Evolutionary conservation across 2,888 invertebrate species (phyloP), one percentile per base, ranked within the genome.

Genomic region (Teleiodes luculella): DNA sequence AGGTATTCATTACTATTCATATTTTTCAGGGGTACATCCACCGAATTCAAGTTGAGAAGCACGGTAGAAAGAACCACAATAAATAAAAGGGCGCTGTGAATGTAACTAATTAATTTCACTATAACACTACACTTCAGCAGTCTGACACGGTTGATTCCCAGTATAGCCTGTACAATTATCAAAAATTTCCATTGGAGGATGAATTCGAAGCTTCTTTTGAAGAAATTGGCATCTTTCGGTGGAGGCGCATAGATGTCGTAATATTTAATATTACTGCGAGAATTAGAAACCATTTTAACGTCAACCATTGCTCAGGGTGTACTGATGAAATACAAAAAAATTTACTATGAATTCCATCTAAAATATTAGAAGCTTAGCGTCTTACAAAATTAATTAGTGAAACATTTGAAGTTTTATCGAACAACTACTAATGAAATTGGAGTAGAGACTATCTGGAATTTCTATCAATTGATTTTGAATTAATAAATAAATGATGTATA

Each of bases 101-200:
- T 10, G 36, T 66, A 64, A 55, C 58, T 62, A 0, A 66, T 14
- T 49, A 64, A 59, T 28, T 55, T 10, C 5, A 68, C 2, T 1
- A 65, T n/a, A 48, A 58, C 68, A 3, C 64, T 67, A 1, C 54
- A 62, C 14, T 66, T 63, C 0, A 79, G 52, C 5, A 82, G 58
- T 57, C 72, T 74, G 0, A 71, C 31, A 30, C 81, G 68, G 53
- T 76, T 75, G 1, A 79, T 61, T 2, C 75, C 81, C 5, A 78
- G 33, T 0, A 74, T 1, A 2, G 68, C 55, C 55, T 69, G 69
- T 0, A 64, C 6, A 16, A 54, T 54, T 36, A 79, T 64, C 20
- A 72, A 54, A 31, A 57, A 62, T 55, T 64, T 74, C 3, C 74
- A 57, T 31, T 72, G 65, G 8, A 62, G 56, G 11, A 70, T 46